phyloP scores from a whole-genome alignment of 2,113 vertebrate species.

The Coptodon bakossiorum region DNA sequence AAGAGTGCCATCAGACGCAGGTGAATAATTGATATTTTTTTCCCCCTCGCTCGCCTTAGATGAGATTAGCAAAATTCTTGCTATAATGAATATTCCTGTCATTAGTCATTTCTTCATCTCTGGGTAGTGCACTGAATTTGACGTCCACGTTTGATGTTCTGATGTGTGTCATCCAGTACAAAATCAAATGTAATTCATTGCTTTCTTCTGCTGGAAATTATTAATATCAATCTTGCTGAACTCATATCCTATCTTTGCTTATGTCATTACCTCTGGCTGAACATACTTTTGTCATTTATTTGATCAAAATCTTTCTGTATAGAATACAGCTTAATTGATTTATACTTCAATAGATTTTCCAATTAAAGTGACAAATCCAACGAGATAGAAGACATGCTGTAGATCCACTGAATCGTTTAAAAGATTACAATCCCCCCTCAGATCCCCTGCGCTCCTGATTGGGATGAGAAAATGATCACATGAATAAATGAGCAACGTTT shows the following conservation, averaged over 20 bases:
- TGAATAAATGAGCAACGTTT: background rate
- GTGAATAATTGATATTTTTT: background rate
- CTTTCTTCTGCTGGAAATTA: background rate
- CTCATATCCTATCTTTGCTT: background rate
- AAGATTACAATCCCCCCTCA: background rate
- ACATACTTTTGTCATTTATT: background rate
- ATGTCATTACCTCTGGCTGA: background rate
- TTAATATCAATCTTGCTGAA: background rate
- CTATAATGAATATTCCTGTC: conserved; percentile 9
- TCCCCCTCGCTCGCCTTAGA: background rate
- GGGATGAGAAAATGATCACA: background rate
- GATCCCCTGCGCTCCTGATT: background rate
- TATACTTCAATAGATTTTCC: background rate
- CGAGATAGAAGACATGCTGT: background rate
- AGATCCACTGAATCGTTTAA: background rate
- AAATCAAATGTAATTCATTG: conserved; percentile 7
- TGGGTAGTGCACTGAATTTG: background rate
- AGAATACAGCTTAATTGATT: background rate
- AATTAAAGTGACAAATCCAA: background rate
- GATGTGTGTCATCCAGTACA: background rate
- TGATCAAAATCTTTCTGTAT: background rate
- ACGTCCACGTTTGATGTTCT: background rate
- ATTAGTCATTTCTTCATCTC: conserved; percentile 7
- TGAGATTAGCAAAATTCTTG: conserved; percentile 17
- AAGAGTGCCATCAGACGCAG: background rate